Evolutionary conservation across 2,113 vertebrate genomes (phyloP).

Genomic region (Notothenia rossii): DNA sequence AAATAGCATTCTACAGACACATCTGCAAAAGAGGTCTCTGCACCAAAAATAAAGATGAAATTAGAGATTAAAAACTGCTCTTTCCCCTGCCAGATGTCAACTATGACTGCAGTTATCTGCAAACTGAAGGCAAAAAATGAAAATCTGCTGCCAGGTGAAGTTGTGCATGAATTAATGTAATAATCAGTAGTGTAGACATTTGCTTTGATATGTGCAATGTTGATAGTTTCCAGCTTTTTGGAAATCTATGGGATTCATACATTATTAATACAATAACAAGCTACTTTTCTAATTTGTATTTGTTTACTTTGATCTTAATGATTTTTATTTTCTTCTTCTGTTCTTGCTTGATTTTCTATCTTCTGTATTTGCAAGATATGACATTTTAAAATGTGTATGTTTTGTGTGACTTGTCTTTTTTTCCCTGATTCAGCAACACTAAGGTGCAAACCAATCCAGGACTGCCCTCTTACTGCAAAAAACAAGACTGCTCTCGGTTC

Average conservation of each 20-base stretch:
- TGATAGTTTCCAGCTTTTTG: not conserved
- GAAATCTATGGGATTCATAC: too few relatives aligned
- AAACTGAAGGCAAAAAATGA: conserved; percentile 69
- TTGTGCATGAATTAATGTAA: conserved; percentile 25
- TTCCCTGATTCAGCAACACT: conserved; percentile 68
- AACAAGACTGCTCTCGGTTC: not conserved
- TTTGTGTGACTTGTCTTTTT: conserved; percentile 8
- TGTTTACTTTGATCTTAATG: conserved; percentile 5
- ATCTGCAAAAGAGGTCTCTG: not conserved
- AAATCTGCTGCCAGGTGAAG: conserved; percentile 77
- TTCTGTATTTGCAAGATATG: not conserved
- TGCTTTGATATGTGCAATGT: conserved; percentile 26
- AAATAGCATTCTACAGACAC: not conserved
- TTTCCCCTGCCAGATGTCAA: conserved; percentile 73
- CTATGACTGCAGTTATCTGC: conserved; percentile 63
- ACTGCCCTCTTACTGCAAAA: conserved; percentile 23
- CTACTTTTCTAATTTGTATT: not conserved
- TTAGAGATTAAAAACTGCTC: conserved; percentile 36
- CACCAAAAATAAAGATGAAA: not conserved
- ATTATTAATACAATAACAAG: not conserved
- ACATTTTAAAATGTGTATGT: not conserved
- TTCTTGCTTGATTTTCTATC: not conserved
- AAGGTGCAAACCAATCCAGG: conserved; percentile 59
- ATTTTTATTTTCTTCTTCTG: not conserved
- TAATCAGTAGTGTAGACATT: conserved; percentile 36